Percentiles rank a stretch among this genome's conserved stretches.
These are phyloP conservation scores for Ashinkailepas kermadecensis DNA, from an alignment of 2,888 invertebrate genomes.

Conservation along the genomic window DNA sequence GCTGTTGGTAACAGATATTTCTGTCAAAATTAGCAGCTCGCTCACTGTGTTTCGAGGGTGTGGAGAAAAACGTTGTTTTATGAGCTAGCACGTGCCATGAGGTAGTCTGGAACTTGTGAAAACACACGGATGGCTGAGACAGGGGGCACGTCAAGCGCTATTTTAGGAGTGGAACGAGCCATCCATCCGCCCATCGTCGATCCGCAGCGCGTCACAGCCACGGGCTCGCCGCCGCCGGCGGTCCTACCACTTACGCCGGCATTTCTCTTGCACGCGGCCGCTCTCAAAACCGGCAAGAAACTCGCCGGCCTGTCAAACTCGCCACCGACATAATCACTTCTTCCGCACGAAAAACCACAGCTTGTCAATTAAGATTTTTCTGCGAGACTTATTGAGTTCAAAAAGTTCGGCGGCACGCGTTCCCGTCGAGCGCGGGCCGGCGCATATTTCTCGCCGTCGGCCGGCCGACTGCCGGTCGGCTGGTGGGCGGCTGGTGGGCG, in stretches of 20 bases:
- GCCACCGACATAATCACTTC: neutral
- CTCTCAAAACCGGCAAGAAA: neutral
- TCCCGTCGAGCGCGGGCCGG: neutral
- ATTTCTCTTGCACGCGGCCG: neutral
- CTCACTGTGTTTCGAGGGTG: constrained; percentile 8
- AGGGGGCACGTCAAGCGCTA: constrained; percentile 6
- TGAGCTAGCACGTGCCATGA: constrained; percentile 11
- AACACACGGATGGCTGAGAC: neutral
- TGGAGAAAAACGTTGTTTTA: neutral
- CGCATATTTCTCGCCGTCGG: neutral
- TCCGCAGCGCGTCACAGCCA: neutral
- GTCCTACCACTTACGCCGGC: neutral
- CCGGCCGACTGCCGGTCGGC: neutral
- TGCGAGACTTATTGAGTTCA: neutral
- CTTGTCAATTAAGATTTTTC: constrained; percentile 22
- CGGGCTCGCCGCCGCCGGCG: neutral
- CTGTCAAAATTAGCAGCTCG: constrained; percentile 16
- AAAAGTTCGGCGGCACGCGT: neutral
- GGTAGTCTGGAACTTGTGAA: neutral
- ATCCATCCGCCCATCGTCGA: neutral
- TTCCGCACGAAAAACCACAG: neutral
- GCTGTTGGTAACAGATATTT: constrained; percentile 20
- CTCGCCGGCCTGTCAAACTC: neutral
- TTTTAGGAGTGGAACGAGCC: neutral
- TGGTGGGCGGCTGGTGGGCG: neutral